Percentiles rank a stretch among this genome's conserved stretches.
Evolutionary conservation across 2,797 vertebrate species (phyloP).

Genomic region (Paedocypris micromegethes): DNA sequence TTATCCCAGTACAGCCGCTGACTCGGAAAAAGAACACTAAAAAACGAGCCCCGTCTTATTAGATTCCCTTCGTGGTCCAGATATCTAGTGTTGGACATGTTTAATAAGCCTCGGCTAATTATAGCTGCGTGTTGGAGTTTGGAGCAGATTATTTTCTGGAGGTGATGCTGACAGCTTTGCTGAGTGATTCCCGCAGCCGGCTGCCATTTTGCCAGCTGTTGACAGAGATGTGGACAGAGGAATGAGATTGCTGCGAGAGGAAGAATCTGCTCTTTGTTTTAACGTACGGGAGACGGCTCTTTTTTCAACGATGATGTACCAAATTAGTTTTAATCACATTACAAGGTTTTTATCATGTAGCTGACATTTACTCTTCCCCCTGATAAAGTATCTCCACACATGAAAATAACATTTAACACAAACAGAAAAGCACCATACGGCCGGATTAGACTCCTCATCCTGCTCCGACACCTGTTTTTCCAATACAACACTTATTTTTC

Average conservation of each 20-base stretch:
- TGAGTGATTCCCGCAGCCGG: slow-evolving; percentile 40
- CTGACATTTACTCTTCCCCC: slow-evolving; percentile 40
- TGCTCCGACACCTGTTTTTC: not conserved
- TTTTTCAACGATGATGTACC: slow-evolving; percentile 21
- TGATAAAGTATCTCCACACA: slow-evolving; percentile 30
- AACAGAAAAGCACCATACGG: slow-evolving; percentile 8
- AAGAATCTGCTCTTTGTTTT: slow-evolving; percentile 44
- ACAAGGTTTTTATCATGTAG: slow-evolving; percentile 46
- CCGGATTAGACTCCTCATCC: not conserved
- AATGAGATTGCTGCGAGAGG: slow-evolving; percentile 17
- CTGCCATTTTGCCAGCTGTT: slow-evolving; percentile 43
- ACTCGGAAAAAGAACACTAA: slow-evolving; percentile 20
- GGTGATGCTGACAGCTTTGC: slow-evolving; percentile 36
- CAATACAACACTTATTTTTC: not conserved
- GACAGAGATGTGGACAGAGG: slow-evolving; percentile 41
- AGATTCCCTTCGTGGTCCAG: slow-evolving; percentile 41
- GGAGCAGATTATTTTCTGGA: slow-evolving; percentile 41
- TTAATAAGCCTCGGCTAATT: slow-evolving; percentile 53
- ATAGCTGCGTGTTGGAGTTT: slow-evolving; percentile 46
- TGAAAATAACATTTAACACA: not conserved
- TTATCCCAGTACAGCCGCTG: slow-evolving; percentile 35
- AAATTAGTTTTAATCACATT: slow-evolving; percentile 50
- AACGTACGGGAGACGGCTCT: slow-evolving; percentile 22
- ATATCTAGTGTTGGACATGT: slow-evolving; percentile 49
- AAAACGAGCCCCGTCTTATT: slow-evolving; percentile 29